Percentiles rank a stretch among this genome's conserved stretches.
phyloP scores from a whole-genome alignment of 2,888 invertebrate genomes.

The Nomada fabriciana region DNA sequence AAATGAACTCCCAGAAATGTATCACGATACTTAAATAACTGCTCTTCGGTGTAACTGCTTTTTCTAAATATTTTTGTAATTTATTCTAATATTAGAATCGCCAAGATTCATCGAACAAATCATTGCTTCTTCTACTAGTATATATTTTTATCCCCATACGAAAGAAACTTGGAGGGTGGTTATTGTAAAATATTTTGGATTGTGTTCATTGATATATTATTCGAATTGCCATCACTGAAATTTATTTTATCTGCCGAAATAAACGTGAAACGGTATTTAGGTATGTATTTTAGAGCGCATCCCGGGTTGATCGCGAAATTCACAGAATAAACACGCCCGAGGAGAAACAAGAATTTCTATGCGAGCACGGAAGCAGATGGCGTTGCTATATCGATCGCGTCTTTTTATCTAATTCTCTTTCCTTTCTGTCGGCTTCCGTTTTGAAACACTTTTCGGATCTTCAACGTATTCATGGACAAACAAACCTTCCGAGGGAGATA shows the following conservation, averaged over 20 bases:
- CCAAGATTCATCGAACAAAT: neutral
- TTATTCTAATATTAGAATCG: neutral
- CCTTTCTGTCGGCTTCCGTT: slow-evolving; percentile 4
- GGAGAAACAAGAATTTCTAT: slow-evolving; percentile 16
- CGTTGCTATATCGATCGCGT: slow-evolving; percentile 11
- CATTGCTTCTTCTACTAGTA: neutral
- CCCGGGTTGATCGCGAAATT: slow-evolving; percentile 17
- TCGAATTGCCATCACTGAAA: no score
- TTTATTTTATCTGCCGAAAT: slow-evolving; percentile 2
- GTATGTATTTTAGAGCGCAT: slow-evolving; percentile 1
- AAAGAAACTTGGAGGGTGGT: neutral
- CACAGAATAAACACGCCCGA: slow-evolving; percentile 35
- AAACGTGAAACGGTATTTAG: slow-evolving; percentile 12
- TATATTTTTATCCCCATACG: neutral
- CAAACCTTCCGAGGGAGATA: slow-evolving; percentile 9
- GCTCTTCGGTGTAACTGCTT: neutral
- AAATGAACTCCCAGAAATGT: slow-evolving; percentile 23
- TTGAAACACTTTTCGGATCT: slow-evolving; percentile 5
- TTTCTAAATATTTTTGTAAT: neutral
- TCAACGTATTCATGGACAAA: slow-evolving; percentile 6
- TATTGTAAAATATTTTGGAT: no score
- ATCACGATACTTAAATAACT: neutral
- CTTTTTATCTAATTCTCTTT: slow-evolving; percentile 29
- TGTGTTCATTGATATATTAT: neutral
- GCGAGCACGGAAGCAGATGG: slow-evolving; percentile 6